Base-by-base conservation (phyloP, 2,113 vertebrate genomes). In the Ptilorrhoa leucosticta region DNA sequence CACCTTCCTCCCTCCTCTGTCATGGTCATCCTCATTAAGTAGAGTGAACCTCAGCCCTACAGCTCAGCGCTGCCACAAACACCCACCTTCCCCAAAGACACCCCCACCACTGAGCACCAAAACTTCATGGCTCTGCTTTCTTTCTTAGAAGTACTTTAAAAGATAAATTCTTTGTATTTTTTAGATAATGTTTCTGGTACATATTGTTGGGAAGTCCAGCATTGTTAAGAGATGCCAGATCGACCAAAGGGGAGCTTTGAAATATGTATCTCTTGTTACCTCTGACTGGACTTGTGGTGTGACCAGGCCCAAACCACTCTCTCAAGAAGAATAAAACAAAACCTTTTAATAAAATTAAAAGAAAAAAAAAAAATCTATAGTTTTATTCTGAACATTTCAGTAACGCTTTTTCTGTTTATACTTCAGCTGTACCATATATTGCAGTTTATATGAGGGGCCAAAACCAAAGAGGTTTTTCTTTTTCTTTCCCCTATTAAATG, bases 371-470 rank as follows among this genome's bases (percentile, higher is more conserved):
- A 97, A 37, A 9, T 35, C 75, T 90, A 97, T 90, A 96, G 88
- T 95, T 95, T 95, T 97, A 98, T 98, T 98, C 98, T 93, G 98
- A 99, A 98, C 98, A 99, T 99, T 99, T 99, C 98, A 99, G 98
- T 99, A 98, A 98, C 4, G 90, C 94, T 94, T 97, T 92, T 95
- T 95, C 97, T 96, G 98, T 95, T 96, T 97, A 97, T 95, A 96
- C 95, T 58, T 66, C 7, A 44, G 26, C 44, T 76, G 31, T 44
- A 58, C 11, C 21, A 27, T 27, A 98, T 94, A 95, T 97, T 87
- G 89, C 94, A 93, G 98, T 98, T 98, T 97, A 97, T 97, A 97
- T 97, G 96, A 97, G 92, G 94, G 96, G 94, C 93, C 93, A 97
- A 97, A 96, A 94, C 94, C 91, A 97, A 97, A 96, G 94, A 92